Evolutionary conservation across 2,797 vertebrate genomes (phyloP), one percentile per base, ranked within the genome.

Genomic region (Yasuhikotakia modesta): DNA sequence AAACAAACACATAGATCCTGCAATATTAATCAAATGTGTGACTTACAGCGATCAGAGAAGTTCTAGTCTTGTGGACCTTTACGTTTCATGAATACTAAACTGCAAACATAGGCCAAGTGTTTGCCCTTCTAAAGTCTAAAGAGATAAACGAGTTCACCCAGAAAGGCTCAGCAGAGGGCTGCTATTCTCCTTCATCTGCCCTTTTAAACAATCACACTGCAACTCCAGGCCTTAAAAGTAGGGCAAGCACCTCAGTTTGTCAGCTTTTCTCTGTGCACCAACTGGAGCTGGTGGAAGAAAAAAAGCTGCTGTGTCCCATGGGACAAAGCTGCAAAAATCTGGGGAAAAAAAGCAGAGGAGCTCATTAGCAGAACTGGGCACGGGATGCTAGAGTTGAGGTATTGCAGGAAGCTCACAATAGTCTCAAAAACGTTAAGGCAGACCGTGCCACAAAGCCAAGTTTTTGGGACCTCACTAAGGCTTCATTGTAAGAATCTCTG

Each of bases 211-310:
- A 60, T 73, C 76, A 73, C 43, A 10, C 65, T 53, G 67, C 75
- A 73, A 67, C 75, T 81, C 58, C 57, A 76, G 73, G 68, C 65
- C 27, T 73, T 53, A 53, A 81, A 86, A 77, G 65, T 79, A 84
- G 80, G 76, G 30, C 82, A 79, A 21, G 16, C 17, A 73, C 55
- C 70, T 76, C n/a, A 74, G 73, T 30, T 30, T 70, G 64, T 74
- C 65, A 57, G 68, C 52, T 57, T 39, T 67, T 72, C 70, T 80
- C 27, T 64, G 60, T 24, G 60, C 63, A 70, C 76, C 24, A 53
- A 70, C 63, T 61, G 63, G 22, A 22, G 39, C 14, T 35, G 46
- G 21, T 19, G 55, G 73, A 78, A 24, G 13, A 53, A 24, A 46
- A 14, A 68, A 78, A 64, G 55, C 70, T 71, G 55, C 21, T 32